A percentile compares a stretch with the other conserved stretches of the same genome.
phyloP scores from a whole-genome alignment of 2,797 vertebrate species.

The Pseudochirops cupreus region DNA sequence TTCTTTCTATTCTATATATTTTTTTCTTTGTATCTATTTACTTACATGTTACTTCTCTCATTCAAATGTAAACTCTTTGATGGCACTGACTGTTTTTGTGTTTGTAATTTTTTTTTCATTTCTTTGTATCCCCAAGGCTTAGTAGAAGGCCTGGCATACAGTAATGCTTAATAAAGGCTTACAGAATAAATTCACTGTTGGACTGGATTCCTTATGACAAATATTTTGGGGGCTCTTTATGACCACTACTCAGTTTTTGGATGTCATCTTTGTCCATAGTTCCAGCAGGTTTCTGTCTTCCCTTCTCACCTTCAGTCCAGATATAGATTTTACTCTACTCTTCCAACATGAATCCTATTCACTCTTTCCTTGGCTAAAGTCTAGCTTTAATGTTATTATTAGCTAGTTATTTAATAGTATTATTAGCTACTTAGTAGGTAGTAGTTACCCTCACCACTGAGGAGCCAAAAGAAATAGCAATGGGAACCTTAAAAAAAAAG shows the following conservation, averaged over 20 bases:
- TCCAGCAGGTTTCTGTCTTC: neutral
- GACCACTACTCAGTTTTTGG: neutral
- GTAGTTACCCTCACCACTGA: neutral
- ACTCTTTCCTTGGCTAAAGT: neutral
- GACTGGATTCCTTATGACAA: neutral
- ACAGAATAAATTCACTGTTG: neutral
- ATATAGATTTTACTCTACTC: neutral
- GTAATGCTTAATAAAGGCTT: neutral
- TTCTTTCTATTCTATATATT: neutral
- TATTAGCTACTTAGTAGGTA: neutral
- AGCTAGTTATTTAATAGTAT: neutral
- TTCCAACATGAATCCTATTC: neutral
- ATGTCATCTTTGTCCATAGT: neutral
- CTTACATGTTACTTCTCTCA: rapidly evolving
- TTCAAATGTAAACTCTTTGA: neutral
- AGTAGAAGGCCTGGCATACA: neutral
- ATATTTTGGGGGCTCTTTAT: neutral
- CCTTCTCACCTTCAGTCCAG: neutral
- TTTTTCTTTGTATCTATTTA: neutral
- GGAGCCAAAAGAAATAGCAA: neutral
- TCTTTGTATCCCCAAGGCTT: neutral
- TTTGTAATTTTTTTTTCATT: neutral
- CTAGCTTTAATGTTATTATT: neutral
- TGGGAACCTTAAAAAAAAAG: neutral
- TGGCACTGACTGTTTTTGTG: neutral